Base-by-base conservation (phyloP, 2,113 vertebrate genomes). In the Gavia stellata region DNA sequence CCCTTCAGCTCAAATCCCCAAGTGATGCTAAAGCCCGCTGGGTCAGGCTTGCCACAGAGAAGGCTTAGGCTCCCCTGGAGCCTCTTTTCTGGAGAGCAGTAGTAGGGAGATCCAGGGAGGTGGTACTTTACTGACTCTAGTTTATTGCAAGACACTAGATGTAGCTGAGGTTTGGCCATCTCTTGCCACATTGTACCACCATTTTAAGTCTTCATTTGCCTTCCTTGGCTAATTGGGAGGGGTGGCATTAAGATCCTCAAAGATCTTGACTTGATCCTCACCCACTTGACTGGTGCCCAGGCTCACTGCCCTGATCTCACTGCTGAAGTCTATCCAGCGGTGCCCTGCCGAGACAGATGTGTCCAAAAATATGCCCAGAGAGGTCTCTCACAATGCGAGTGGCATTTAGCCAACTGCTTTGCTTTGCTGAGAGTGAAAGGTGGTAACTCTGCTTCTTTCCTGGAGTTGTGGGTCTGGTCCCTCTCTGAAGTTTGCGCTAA, bases 1-100 rank as follows among this genome's bases (percentile, higher is more conserved):
- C 26, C 19, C 28, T 70, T 75, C 50, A 86, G 19, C 33, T 63
- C 50, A 88, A 92, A 86, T 38, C 24, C 23, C 12, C 45, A 73
- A 13, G 28, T 0, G 5, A 58, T 73, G 42, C 62, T 75, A 44
- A 45, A 88, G 31, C 14, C 56, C 0, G 0, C 13, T 3, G 2
- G 23, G 31, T 70, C 29, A 82, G 49, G 34, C 55, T 6, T 28
- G 88, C 31, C 67, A 53, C 45, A 66, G 50, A 65, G 36, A 47
- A 87, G 40, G 36, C 25, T 77, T 49, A 50, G 16, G 10, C 5
- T 66, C 12, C 25, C 6, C 19, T 31, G 25, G 3, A 87, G 19
- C 10, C 33, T 53, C 28, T 70, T 78, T 67, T 62, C 34, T 31
- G 19, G 40, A 77, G 34, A 53, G 17, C 34, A 58, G 17, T 3